A percentile compares a stretch with the other conserved stretches of the same genome.
Conservation (phyloP, 2,113 vertebrate genomes). For the Zosterops japonicus region DNA sequence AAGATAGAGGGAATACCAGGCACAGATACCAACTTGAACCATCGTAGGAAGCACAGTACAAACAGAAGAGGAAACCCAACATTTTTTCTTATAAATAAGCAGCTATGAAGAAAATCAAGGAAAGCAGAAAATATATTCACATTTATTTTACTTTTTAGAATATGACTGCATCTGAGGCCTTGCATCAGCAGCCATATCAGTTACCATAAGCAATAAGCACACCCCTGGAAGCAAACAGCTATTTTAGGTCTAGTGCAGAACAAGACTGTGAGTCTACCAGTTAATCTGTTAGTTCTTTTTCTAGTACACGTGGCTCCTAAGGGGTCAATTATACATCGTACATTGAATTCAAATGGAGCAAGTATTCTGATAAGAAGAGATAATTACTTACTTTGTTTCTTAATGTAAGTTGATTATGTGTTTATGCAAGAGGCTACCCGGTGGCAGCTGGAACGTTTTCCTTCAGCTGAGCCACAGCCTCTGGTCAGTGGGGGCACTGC, state of each 20-base stretch:
- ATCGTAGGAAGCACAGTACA: background rate
- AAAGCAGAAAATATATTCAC: background rate
- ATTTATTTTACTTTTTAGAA: background rate
- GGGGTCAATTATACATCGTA: background rate
- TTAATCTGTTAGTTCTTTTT: background rate
- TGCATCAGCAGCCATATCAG: background rate
- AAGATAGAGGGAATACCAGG: background rate
- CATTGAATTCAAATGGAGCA: background rate
- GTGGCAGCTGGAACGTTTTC: background rate
- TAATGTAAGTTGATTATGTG: conserved; percentile 43
- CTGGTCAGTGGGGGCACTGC: background rate
- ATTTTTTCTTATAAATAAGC: background rate
- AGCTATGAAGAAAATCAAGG: background rate
- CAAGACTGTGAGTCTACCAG: background rate
- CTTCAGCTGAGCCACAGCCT: background rate
- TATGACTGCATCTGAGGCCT: background rate
- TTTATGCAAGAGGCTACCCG: background rate
- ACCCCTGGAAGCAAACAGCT: background rate
- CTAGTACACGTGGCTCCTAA: background rate
- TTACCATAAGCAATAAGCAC: background rate
- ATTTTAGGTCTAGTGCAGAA: background rate
- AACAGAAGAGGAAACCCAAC: background rate
- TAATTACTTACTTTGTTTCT: conserved; percentile 12
- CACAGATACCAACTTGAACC: background rate
- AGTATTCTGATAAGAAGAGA: background rate